phyloP scores from a whole-genome alignment of 2,888 invertebrate genomes.

The Tipula helvola region DNA sequence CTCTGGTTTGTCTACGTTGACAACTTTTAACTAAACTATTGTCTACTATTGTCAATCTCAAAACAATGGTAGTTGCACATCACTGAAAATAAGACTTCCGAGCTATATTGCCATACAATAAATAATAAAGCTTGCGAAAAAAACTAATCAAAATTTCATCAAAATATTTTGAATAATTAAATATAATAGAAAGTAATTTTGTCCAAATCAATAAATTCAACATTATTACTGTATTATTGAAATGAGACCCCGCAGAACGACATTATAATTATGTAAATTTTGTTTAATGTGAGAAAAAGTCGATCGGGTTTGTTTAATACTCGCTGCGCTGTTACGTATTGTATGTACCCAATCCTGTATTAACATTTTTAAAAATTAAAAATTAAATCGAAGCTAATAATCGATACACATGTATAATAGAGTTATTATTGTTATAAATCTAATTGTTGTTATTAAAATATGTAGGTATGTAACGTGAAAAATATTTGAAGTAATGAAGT shows the following conservation, averaged over 20 bases:
- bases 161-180: neutral
- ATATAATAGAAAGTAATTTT: neutral
- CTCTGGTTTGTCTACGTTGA: too few species aligned
- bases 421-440: neutral
- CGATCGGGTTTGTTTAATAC: neutral
- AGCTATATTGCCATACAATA: too few species aligned
- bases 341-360: neutral
- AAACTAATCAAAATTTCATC: neutral
- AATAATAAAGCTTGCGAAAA: too few species aligned
- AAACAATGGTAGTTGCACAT: too few species aligned
- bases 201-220: neutral
- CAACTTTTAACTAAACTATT: too few species aligned
- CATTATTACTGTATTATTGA: neutral
- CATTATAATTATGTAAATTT: neutral
- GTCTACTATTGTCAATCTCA: too few species aligned
- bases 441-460: neutral
- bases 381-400: neutral
- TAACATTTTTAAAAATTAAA: neutral
- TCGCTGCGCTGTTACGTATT: neutral
- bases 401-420: neutral
- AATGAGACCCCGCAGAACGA: neutral
- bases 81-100: too few species aligned
- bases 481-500: neutral
- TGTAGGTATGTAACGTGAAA: neutral
- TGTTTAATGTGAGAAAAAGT: neutral